Evolutionary conservation across 2,888 invertebrate genomes (phyloP).

Genomic region (Acrocyrtus sp.): DNA sequence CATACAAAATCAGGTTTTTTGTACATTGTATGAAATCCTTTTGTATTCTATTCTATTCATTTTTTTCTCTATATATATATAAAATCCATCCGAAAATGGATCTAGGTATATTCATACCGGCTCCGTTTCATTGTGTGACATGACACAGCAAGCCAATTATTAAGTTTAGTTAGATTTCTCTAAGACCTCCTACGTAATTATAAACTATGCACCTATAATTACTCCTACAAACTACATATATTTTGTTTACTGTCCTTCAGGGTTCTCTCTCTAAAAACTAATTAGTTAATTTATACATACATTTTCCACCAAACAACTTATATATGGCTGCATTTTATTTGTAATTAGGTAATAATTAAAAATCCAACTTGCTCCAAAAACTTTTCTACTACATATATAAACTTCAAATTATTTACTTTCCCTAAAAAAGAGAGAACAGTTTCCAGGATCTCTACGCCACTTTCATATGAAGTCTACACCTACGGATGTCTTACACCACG

Average conservation of each 20-base stretch:
- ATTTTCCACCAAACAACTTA: background rate
- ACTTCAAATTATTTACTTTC: background rate
- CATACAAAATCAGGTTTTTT: constrained; percentile 7
- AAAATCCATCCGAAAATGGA: too few species aligned
- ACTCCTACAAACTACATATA: background rate
- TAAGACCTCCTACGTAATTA: too few species aligned
- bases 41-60: background rate
- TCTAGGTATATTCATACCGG: background rate
- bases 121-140: too few species aligned
- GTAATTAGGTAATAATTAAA: too few species aligned
- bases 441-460: too few species aligned
- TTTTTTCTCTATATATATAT: too few species aligned
- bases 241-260: background rate
- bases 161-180: too few species aligned
- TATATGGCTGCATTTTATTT: background rate
- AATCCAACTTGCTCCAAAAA: too few species aligned
- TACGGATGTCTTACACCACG: too few species aligned
- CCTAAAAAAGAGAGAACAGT: background rate
- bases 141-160: background rate
- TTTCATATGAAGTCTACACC: too few species aligned
- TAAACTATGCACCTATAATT: background rate
- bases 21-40: constrained; percentile 33
- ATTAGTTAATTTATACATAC: background rate
- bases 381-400: background rate
- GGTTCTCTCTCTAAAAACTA: background rate